Base-by-base conservation (phyloP, 2,113 vertebrate genomes). In the Brienomyrus longianalis region DNA sequence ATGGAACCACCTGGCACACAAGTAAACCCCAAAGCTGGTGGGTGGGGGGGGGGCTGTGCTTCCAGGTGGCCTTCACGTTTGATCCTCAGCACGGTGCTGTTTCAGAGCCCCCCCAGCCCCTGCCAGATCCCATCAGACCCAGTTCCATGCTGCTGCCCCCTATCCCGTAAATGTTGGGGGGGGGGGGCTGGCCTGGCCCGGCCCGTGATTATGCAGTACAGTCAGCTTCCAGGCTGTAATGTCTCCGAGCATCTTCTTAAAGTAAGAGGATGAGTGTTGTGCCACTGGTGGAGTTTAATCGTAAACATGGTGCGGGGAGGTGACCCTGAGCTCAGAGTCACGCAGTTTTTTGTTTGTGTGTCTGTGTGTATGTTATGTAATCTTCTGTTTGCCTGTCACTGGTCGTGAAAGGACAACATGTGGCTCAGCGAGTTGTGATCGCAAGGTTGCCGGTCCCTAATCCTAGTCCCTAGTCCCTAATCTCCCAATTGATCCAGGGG, bases 191-290 rank as follows among this genome's bases (percentile, higher is more conserved):
- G 51, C 35, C 45, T 5, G n/a, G 43, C 59, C n/a, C n/a, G 21
- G 51, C 35, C 45, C 5, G 2, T 84, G 43, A 83, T 91, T 80
- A 51, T 92, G 88, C 50, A 89, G 92, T 35, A 90, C 87, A 10
- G 83, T 7, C 5, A 8, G 8, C 11, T 48, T 89, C 8, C 17
- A 2, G 43, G 9, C 3, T 23, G 91, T 91, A 90, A 90, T 59
- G 35, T 80, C 83, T 74, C 6, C 47, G 45, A 39, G 85, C 8
- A 50, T 47, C 52, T n/a, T 7, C 35, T 87, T 87, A 90, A 15
- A 56, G 9, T 84, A 91, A 87, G 21, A 59, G 86, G 90, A 88
- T 84, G 47, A 66, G 86, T 1, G n/a, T 0, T 45, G n/a, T 23
- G 48, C 48, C 5, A 5, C 56, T 0, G 7, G 56, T 48, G 8